These are phyloP conservation scores for Mesoligia furuncula DNA, from an alignment of 2,888 invertebrate species.

Conservation along the genomic window DNA sequence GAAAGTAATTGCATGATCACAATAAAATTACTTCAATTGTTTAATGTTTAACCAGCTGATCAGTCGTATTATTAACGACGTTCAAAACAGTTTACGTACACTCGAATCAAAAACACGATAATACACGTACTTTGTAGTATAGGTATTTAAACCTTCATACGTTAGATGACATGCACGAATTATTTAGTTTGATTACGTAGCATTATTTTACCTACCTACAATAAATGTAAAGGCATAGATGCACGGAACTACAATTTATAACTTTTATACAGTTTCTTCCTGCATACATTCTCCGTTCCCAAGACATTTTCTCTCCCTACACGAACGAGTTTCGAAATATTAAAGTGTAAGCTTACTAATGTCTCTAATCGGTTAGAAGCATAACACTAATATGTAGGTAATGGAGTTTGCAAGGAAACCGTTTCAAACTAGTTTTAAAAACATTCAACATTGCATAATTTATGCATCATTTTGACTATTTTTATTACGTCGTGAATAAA, in stretches of 20 bases:
- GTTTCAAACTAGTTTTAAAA: constrained; percentile 45
- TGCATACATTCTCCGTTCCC: not conserved
- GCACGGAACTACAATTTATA: not conserved
- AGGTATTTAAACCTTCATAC: constrained; percentile 32
- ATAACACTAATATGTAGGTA: constrained; percentile 44
- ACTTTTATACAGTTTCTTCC: not conserved
- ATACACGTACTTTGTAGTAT: constrained; percentile 68
- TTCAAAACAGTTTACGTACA: constrained; percentile 75
- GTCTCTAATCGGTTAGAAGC: constrained; percentile 42
- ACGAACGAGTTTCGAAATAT: constrained; percentile 13
- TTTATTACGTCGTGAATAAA: not conserved
- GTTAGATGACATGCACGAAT: constrained; percentile 40
- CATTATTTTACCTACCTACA: constrained; percentile 2
- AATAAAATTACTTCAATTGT: constrained; percentile 80
- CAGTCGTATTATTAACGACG: constrained; percentile 67
- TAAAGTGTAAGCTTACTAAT: constrained; percentile 15
- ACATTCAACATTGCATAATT: constrained; percentile 49
- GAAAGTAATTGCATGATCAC: constrained; percentile 69
- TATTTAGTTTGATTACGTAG: constrained; percentile 47
- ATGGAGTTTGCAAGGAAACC: constrained; percentile 43
- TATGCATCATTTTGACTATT: constrained; percentile 9
- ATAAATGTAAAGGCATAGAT: not conserved
- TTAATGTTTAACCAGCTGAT: constrained; percentile 84
- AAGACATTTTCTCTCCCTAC: not conserved
- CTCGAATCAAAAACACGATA: constrained; percentile 75